These are phyloP conservation scores for Tetramorium simillimum DNA, from an alignment of 1,140 invertebrate species.

Conservation along the genomic window DNA sequence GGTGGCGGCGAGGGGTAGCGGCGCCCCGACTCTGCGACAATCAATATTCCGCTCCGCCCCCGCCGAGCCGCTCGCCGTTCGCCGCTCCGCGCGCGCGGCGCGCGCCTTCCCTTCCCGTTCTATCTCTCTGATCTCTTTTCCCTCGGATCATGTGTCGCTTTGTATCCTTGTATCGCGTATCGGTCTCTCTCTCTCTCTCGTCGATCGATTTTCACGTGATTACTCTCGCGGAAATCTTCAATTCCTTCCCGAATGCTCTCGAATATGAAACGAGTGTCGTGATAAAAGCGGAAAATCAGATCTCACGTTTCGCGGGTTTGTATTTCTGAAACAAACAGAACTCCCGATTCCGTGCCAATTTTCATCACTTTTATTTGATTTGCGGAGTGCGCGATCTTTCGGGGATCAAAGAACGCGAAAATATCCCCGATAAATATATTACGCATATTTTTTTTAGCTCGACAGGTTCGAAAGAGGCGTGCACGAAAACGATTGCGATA, in stretches of 20 bases:
- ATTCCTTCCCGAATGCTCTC: background rate
- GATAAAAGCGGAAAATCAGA: background rate
- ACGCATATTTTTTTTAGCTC: background rate
- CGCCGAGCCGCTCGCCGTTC: background rate
- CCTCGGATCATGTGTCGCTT: background rate
- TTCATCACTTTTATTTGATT: background rate
- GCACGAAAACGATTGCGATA: background rate
- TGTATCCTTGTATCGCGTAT: background rate
- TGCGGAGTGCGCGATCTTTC: background rate
- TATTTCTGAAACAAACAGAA: background rate
- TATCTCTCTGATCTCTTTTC: background rate
- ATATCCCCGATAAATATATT: background rate
- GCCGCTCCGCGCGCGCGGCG: background rate
- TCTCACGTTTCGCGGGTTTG: background rate
- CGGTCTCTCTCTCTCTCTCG: background rate
- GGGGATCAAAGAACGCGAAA: slow-evolving; percentile 1
- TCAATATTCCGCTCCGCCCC: slow-evolving; percentile 74
- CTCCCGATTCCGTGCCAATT: background rate
- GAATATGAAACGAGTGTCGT: background rate
- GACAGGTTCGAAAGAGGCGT: background rate
- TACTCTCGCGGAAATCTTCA: background rate
- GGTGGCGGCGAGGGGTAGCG: slow-evolving; percentile 10
- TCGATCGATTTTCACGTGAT: background rate
- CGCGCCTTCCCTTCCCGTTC: background rate
- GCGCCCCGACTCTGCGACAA: slow-evolving; percentile 76